Conservation (phyloP, 1,140 invertebrate species). For the Lasioglossum baleicum region DNA sequence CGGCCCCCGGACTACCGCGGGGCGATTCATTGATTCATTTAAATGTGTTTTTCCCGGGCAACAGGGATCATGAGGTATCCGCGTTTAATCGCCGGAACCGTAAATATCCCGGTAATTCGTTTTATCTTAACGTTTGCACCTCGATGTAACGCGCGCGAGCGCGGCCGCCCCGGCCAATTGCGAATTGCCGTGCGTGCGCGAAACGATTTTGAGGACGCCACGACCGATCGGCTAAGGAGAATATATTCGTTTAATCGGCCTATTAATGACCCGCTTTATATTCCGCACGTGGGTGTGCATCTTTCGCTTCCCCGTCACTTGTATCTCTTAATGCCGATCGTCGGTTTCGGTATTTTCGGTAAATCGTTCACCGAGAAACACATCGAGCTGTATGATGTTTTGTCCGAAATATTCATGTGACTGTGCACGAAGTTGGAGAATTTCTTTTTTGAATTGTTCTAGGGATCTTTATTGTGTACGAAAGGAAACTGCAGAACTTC, state of each 20-base stretch:
- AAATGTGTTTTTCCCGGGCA: conserved; percentile 21
- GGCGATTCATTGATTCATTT: conserved; percentile 31
- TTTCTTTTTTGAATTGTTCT: no score
- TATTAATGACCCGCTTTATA: conserved; percentile 72
- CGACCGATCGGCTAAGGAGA: conserved; percentile 30
- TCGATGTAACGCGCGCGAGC: conserved; percentile 2
- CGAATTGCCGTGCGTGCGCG: conserved; percentile 4
- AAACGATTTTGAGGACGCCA: conserved; percentile 27
- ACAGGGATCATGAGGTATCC: background rate
- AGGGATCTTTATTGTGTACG: no score
- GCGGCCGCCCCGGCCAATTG: background rate
- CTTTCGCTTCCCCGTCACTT: background rate
- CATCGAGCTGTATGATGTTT: no score
- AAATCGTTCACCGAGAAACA: no score
- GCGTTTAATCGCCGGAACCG: conserved; percentile 43
- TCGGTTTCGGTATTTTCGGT: conserved; percentile 21
- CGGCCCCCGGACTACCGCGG: background rate
- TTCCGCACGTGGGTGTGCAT: conserved; percentile 31
- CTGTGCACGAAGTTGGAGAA: no score
- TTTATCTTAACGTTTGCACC: conserved; percentile 37
- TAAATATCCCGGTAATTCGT: conserved; percentile 35
- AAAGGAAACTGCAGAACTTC: no score
- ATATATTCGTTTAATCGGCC: conserved; percentile 79
- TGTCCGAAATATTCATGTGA: no score
- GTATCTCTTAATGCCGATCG: conserved; percentile 18